phyloP scores from a whole-genome alignment of 2,888 invertebrate species.

The Scaptomyza polygonia region DNA sequence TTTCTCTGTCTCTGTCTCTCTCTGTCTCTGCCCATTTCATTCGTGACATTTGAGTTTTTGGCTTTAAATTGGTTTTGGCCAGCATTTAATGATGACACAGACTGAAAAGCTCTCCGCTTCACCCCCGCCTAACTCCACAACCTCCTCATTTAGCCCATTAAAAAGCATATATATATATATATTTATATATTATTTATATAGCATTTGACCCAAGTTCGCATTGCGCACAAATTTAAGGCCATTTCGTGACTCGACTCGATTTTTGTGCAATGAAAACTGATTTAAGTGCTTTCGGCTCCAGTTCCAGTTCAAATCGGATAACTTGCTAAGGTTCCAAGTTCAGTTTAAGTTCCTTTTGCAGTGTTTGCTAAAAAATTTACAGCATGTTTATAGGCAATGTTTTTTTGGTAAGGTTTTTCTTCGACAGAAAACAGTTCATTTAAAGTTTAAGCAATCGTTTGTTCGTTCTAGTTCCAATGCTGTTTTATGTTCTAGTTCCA shows the following conservation, averaged over 20 bases:
- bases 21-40: conserved; percentile 3
- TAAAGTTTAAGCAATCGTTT: no score
- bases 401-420: no score
- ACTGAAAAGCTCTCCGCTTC: background rate
- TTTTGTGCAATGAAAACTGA: conserved; percentile 3
- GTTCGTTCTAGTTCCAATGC: no score
- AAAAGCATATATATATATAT: conserved; percentile 43
- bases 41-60: conserved; percentile 59
- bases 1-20: background rate
- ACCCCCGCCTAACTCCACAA: no score
- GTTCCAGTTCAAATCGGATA: background rate
- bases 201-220: conserved; percentile 33
- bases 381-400: background rate
- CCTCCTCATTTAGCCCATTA: conserved; percentile 16
- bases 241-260: conserved; percentile 21
- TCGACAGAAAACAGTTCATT: no score
- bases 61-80: conserved; percentile 63
- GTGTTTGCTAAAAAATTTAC: background rate
- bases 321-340: no score
- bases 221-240: conserved; percentile 28
- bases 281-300: background rate
- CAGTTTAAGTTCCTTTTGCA: background rate
- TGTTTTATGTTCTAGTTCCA: no score
- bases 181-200: conserved; percentile 10
- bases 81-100: conserved; percentile 69